Percentiles rank a stretch among this genome's conserved stretches.
phyloP scores from a whole-genome alignment of 2,113 vertebrate species.

The Eulemur macaco region DNA sequence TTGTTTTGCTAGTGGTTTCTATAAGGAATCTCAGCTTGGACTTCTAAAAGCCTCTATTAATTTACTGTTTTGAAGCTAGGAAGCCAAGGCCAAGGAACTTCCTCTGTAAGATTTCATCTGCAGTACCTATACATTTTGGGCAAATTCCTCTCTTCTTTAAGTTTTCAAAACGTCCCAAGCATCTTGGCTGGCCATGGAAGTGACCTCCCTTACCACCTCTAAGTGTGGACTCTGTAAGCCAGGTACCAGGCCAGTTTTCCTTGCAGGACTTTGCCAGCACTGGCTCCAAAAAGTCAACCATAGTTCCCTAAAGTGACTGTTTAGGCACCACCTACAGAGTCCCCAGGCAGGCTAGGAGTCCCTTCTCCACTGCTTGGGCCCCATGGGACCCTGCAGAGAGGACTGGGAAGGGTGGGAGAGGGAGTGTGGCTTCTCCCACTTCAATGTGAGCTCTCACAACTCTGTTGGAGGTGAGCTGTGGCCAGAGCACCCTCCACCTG shows the following conservation, averaged over 20 bases:
- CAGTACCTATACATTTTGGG: background rate
- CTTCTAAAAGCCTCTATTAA: background rate
- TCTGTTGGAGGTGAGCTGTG: background rate
- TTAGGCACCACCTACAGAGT: background rate
- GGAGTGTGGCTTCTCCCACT: background rate
- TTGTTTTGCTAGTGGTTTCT: conserved; percentile 13
- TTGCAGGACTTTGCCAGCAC: background rate
- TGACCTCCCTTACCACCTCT: background rate
- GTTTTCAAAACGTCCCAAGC: background rate
- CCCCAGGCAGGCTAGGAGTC: too few species aligned
- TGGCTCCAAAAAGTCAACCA: background rate
- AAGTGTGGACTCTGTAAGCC: background rate
- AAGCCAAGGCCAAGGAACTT: background rate
- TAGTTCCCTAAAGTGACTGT: background rate
- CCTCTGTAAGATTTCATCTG: background rate
- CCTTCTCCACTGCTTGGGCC: background rate
- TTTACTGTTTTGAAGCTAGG: background rate
- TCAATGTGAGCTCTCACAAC: background rate
- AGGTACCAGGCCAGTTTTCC: background rate
- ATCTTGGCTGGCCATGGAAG: background rate
- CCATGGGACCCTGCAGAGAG: background rate
- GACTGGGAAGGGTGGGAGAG: too few species aligned
- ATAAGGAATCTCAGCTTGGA: background rate
- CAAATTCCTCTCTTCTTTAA: background rate
- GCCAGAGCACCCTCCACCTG: background rate